Conservation (phyloP, 2,888 invertebrate species). For the Lymantria monacha region DNA sequence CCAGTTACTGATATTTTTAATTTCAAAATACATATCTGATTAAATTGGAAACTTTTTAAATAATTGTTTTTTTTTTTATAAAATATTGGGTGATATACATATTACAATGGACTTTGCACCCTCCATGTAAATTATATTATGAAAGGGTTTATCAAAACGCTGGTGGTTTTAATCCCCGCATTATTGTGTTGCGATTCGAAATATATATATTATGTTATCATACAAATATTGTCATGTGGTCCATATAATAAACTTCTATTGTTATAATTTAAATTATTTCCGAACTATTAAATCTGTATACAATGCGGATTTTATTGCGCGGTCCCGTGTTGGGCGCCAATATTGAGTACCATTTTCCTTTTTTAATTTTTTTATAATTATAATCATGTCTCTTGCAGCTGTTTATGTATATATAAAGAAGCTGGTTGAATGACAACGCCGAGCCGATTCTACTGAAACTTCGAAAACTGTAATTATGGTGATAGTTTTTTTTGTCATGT, state of each 20-base stretch:
- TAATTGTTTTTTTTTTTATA: too few relatives aligned
- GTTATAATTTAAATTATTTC: constrained; percentile 31
- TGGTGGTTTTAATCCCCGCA: constrained; percentile 26
- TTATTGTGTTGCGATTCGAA: constrained; percentile 22
- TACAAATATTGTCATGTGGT: constrained; percentile 17
- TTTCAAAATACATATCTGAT: too few relatives aligned
- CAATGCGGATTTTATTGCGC: constrained; percentile 8
- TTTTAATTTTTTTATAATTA: too few relatives aligned
- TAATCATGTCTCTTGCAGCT: too few relatives aligned
- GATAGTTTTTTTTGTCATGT: too few relatives aligned
- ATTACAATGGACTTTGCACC: neutral
- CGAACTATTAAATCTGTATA: constrained; percentile 44
- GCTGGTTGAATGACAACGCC: too few relatives aligned
- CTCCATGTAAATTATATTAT: constrained; percentile 1
- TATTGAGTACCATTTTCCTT: constrained; percentile 1
- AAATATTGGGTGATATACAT: too few relatives aligned
- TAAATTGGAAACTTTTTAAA: too few relatives aligned
- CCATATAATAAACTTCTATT: constrained; percentile 24
- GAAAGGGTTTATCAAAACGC: constrained; percentile 26
- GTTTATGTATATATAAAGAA: too few relatives aligned
- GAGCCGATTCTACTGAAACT: too few relatives aligned
- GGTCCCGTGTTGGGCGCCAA: constrained; percentile 38
- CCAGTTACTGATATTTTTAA: too few relatives aligned
- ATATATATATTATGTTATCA: constrained; percentile 11
- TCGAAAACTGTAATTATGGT: too few relatives aligned